Percentiles rank a stretch among this genome's conserved stretches.
phyloP scores from a whole-genome alignment of 2,113 vertebrate genomes.

The Cephalopterus ornatus region DNA sequence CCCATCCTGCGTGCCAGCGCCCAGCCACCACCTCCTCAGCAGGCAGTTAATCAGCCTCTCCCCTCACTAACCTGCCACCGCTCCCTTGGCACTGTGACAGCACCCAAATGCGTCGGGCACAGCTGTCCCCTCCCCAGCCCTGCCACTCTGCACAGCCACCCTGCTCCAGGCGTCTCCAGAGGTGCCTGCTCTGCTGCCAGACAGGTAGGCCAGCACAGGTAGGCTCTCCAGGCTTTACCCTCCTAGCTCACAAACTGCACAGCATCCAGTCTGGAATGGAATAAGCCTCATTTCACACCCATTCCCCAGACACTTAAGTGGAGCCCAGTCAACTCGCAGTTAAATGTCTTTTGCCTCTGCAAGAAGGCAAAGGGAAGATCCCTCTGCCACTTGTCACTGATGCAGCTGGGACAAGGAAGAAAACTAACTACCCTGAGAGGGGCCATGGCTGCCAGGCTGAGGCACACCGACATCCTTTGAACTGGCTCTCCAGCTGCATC shows the following conservation, averaged over 20 bases:
- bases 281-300: not conserved
- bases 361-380: not conserved
- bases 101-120: accelerated
- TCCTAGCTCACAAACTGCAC: not conserved
- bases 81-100: not conserved
- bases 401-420: not conserved
- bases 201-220: not conserved
- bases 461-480: slow-evolving; percentile 32
- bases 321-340: not conserved
- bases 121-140: not conserved
- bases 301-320: not conserved
- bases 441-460: slow-evolving; percentile 15
- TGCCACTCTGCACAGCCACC: not conserved
- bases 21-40: not conserved
- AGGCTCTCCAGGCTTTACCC: not conserved
- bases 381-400: not conserved
- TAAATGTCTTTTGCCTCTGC: not conserved
- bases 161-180: not conserved
- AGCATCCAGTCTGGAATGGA: not conserved
- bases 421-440: not conserved
- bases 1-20: accelerated
- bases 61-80: not conserved
- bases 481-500: slow-evolving; percentile 57
- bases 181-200: not conserved
- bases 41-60: not conserved